Base-by-base conservation (phyloP, 2,113 vertebrate genomes). In the Carettochelys insculpta region DNA sequence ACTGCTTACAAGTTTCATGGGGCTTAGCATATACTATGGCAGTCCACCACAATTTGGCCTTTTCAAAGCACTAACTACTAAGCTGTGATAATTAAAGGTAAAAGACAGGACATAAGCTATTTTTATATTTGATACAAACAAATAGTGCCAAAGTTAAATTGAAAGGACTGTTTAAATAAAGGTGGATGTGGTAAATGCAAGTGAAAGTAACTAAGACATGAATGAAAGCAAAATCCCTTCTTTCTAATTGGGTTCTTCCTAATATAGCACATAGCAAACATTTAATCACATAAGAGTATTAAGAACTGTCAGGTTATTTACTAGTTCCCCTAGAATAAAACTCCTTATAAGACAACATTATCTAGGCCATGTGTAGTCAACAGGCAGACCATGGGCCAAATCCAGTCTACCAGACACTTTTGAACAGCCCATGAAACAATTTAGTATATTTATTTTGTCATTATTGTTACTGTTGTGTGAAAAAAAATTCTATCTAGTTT, bases 31-130 rank as follows among this genome's bases (percentile, higher is more conserved):
- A 50, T 75, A 80, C 12, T n/a, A 76, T 48, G 86, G 95, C 91
- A 94, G 61, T n/a, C 77, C 88, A 92, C 90, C 92, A 94, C 84
- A 90, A 43, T 61, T 90, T 94, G 86, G 76, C 78, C 84, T 91
- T 92, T 95, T 88, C 25, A 8, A 80, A 92, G 83, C 53, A 84
- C 87, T 81, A 22, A n/a, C 89, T 90, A 93, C 34, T 87, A 77
- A 96, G 47, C 80, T 94, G 86, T 83, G 92, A 87, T 82, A 95
- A 96, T 87, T 95, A 92, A 93, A 94, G 61, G 84, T 27, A 95
- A 94, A 90, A 93, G 24, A 90, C 11, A 58, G 29, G 34, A 19
- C 56, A 90, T 75, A 83, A 86, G 58, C 53, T 48, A 81, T 94
- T 92, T 91, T 92, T 85, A 41, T 83, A 25, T 92, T 81, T 90